These are phyloP conservation scores for Parnassius glacialis DNA, from an alignment of 2,888 invertebrate species.

Conservation along the genomic window DNA sequence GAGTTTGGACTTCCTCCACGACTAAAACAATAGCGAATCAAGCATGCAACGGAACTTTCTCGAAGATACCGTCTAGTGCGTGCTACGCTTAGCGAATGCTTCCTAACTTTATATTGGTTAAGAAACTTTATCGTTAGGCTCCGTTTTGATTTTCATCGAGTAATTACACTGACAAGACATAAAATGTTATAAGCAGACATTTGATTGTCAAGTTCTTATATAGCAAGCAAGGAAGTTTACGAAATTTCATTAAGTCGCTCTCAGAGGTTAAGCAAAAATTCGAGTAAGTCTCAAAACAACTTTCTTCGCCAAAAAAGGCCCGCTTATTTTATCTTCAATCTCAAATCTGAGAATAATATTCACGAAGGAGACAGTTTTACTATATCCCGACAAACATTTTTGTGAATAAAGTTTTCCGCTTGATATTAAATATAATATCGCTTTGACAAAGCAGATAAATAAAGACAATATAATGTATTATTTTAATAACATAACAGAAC, in stretches of 20 bases:
- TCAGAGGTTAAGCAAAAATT: background rate
- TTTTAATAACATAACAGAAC: constrained; percentile 58
- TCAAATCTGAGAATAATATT: constrained; percentile 53
- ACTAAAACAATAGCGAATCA: constrained; percentile 77
- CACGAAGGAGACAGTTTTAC: constrained; percentile 47
- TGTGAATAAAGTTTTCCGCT: constrained; percentile 61
- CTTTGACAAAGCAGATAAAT: constrained; percentile 66
- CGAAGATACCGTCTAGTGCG: constrained; percentile 75
- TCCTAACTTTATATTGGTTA: constrained; percentile 76
- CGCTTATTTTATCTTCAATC: constrained; percentile 44
- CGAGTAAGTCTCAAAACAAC: constrained; percentile 26
- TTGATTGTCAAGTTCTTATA: constrained; percentile 23
- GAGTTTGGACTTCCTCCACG: constrained; percentile 63
- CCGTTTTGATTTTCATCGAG: constrained; percentile 47
- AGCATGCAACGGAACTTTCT: constrained; percentile 76
- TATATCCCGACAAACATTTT: constrained; percentile 49
- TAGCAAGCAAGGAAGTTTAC: constrained; percentile 2
- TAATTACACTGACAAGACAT: constrained; percentile 19
- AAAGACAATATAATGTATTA: constrained; percentile 53
- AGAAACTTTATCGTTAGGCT: constrained; percentile 63
- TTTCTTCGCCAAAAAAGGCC: constrained; percentile 37
- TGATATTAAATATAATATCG: constrained; percentile 71
- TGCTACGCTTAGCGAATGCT: constrained; percentile 68
- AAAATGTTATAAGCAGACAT: too few species aligned
- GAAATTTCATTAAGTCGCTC: constrained; percentile 17